Percentiles rank a stretch among this genome's conserved stretches.
phyloP scores from a whole-genome alignment of 2,113 vertebrate species.

The Struthio camelus region DNA sequence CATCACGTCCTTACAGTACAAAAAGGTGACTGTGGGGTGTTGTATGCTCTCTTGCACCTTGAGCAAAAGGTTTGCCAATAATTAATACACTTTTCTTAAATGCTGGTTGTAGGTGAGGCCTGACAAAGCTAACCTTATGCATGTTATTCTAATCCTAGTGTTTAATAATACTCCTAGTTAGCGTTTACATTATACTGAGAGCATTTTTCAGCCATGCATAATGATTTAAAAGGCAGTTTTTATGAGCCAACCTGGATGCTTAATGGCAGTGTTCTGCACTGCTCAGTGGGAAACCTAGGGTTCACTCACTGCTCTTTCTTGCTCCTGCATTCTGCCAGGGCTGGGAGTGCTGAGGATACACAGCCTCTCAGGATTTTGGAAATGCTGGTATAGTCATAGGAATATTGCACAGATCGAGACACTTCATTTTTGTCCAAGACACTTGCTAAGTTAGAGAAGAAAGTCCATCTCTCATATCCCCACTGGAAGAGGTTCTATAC shows the following conservation, averaged over 20 bases:
- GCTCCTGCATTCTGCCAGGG: not conserved
- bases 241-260: not conserved
- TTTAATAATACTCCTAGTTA: not conserved
- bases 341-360: not conserved
- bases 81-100: not conserved
- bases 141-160: not conserved
- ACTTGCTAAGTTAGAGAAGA: not conserved
- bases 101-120: not conserved
- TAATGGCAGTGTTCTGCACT: not conserved
- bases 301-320: not conserved
- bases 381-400: not conserved
- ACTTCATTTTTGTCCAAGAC: not conserved
- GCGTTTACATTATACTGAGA: not conserved
- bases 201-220: not conserved
- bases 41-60: not conserved
- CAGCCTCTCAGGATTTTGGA: not conserved
- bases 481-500: not conserved
- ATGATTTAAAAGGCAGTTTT: not conserved
- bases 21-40: not conserved
- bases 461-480: not conserved
- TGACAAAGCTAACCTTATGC: not conserved
- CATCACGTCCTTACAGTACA: not conserved
- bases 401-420: not conserved
- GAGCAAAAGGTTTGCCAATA: not conserved
- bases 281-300: not conserved